Conservation (phyloP, 2,113 vertebrate genomes). For the Epinephelus lanceolatus region DNA sequence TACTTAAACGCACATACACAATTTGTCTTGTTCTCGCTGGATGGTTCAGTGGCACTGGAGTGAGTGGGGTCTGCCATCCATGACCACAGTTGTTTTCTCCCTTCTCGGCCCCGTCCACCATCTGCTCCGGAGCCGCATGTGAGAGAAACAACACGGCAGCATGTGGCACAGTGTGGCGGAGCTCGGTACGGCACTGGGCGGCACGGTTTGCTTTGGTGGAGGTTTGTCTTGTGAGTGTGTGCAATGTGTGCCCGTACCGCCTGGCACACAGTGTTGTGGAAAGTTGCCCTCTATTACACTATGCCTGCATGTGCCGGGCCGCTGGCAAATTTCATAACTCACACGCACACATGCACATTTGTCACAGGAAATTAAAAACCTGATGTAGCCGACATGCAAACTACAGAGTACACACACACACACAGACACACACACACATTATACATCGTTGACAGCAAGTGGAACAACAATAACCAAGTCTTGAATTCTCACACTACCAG, state of each 20-base stretch:
- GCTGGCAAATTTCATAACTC: conserved; percentile 42
- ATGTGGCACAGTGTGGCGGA: conserved; percentile 58
- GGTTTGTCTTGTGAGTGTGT: conserved; percentile 36
- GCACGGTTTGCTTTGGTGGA: conserved; percentile 35
- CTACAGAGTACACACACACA: background rate
- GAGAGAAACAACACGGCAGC: conserved; percentile 66
- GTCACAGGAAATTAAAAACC: conserved; percentile 68
- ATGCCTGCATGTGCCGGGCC: conserved; percentile 46
- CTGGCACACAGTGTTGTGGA: conserved; percentile 59
- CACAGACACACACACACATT: background rate
- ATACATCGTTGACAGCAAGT: conserved; percentile 1
- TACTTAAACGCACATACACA: conserved; percentile 39
- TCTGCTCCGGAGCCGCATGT: conserved; percentile 74
- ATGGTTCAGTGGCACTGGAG: conserved; percentile 53
- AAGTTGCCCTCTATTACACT: conserved; percentile 62
- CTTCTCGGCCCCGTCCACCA: conserved; percentile 64
- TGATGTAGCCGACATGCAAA: conserved; percentile 38
- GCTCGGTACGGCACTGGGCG: conserved; percentile 29
- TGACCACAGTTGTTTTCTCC: conserved; percentile 68
- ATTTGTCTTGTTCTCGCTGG: conserved; percentile 35
- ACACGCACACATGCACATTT: conserved; percentile 26
- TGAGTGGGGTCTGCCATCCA: conserved; percentile 56
- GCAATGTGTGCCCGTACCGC: conserved; percentile 34
- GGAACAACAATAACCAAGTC: conserved; percentile 15
- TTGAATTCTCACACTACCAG: background rate